Evolutionary conservation across 2,888 invertebrate genomes (phyloP), one percentile per base, ranked within the genome.

Genomic region (Cryptophagus acutangulus): DNA sequence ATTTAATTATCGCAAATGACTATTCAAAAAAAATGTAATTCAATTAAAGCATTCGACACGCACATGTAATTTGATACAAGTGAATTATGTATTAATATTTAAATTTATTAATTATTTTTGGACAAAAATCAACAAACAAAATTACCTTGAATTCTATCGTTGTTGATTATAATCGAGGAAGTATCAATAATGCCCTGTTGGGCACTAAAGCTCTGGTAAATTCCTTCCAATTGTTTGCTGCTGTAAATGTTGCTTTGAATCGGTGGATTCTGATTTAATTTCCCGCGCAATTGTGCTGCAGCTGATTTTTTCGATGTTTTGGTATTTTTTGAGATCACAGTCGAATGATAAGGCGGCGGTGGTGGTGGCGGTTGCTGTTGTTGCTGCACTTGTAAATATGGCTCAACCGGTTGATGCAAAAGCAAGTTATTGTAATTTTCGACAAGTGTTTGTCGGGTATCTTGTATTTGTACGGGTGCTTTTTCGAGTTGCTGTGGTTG

Each of bases 321-420:
- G 9, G 51, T 41, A 36, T 51, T 37, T 46, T 61, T 59, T 36
- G 54, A 38, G 49, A 63, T 61, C 53, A 58, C 62, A 45, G 56
- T 42, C n/a, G 54, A 48, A 38, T 56, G 60, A 45, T 57, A 63
- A 29, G 66, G 57, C 29, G 68, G 58, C 48, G 69, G 69, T 38
- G 67, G 48, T 15, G 70, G 58, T 47, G 71, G 49, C 58, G 35
- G 66, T 28, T 43, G 40, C 25, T 40, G 25, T 31, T 71, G 71
- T 36, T 58, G 59, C 57, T 59, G 60, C 62, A 29, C 4, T 17
- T 51, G 67, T 69, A 61, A 58, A 73, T 51, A 57, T 36, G 40
- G n/a, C 40, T 33, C 14, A 43, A 33, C 10, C 17, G n/a, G 15
- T 33, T 47, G 40, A 31, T n/a, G n/a, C n/a, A n/a, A n/a, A n/a